Evolutionary conservation across 2,113 vertebrate species (phyloP).

Genomic region (Xyliphius kryptos): DNA sequence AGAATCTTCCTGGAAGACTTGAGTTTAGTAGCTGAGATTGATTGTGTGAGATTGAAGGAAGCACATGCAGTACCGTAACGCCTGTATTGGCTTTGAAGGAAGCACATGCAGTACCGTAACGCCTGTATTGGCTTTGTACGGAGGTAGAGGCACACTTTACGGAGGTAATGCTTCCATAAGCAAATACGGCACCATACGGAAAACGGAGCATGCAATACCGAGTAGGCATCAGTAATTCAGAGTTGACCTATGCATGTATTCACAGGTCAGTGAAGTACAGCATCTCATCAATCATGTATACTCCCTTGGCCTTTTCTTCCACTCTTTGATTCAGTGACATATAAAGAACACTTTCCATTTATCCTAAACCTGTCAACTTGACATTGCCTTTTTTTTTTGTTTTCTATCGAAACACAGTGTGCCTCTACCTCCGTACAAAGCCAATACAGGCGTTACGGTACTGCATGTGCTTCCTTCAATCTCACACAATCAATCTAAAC

Average conservation of each 20-base stretch:
- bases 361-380: slow-evolving; percentile 50
- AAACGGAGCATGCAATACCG: neutral
- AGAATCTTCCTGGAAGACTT: no score
- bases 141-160: no score
- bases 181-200: neutral
- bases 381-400: slow-evolving; percentile 48
- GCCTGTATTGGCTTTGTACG: no score
- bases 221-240: slow-evolving; percentile 7
- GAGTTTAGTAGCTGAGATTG: no score
- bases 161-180: neutral
- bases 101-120: no score
- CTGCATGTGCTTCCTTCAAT: no score
- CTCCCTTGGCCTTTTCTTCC: slow-evolving; percentile 25
- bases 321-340: slow-evolving; percentile 48
- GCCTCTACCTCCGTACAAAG: slow-evolving; percentile 49
- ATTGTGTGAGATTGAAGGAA: no score
- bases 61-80: no score
- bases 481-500: slow-evolving; percentile 51
- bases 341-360: slow-evolving; percentile 47
- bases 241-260: slow-evolving; percentile 4
- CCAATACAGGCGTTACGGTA: slow-evolving; percentile 42
- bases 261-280: slow-evolving; percentile 14
- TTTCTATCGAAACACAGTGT: slow-evolving; percentile 40
- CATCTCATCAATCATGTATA: slow-evolving; percentile 48
- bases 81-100: no score